Evolutionary conservation across 1,140 invertebrate genomes (phyloP), one percentile per base, ranked within the genome.

Genomic region (Neotoxoptera formosana): DNA sequence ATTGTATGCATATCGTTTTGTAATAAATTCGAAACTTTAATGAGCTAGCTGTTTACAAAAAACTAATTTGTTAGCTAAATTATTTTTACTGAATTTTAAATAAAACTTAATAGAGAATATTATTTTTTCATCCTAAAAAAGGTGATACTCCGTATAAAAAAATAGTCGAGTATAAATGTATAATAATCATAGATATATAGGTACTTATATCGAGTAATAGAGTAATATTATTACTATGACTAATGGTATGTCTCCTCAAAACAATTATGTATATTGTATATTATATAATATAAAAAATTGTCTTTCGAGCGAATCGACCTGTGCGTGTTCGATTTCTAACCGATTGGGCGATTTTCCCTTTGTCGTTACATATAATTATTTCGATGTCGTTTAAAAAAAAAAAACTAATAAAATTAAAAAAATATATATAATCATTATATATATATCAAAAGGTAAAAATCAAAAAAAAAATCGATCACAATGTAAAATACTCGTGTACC

Each of bases 321-420:
- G 14, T n/a, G n/a, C 45, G 17, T 30, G 86, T 88, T 88, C 45
- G n/a, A 30, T 88, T 88, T 89, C 88, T 89, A 89, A 89, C 56
- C 48, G 51, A 88, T 88, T 48, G 4, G 45, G 25, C 30, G 86
- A 88, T 88, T 51, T 48, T 88, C 47, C 45, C 11, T 30, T 47
- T 88, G 3, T 14, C 36, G 51, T 30, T 9, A 67, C 3, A n/a
- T 34, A 87, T 47, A 47, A 87, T 87, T 51, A 48, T 51, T 34
- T 8, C 11, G 20, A 14, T 86, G 23, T 11, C 45, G 41, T 23
- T 30, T 41, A 25, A 30, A 86, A 30, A 45, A 36, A 21, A 36
- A 84, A 21, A 41, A 25, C 14, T 47, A 21, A 83, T 36, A 36
- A 30, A 45, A 84, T 45, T 11, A 86, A 86, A 86, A 86, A 87